phyloP scores from a whole-genome alignment of 2,888 invertebrate genomes.

The Harpagoxenus sublaevis region DNA sequence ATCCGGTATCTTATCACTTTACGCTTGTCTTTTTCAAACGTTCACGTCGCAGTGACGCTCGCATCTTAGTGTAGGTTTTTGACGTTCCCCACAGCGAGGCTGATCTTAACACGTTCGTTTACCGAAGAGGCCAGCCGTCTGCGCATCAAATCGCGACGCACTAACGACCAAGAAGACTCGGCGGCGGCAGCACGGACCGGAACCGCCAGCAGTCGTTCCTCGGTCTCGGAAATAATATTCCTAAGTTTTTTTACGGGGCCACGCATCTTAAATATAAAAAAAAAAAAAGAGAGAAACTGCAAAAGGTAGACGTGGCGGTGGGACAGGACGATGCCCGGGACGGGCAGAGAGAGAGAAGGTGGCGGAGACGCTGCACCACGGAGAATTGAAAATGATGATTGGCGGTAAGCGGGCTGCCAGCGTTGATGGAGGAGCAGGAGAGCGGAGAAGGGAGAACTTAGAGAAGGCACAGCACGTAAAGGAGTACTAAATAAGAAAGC shows the following conservation, averaged over 20 bases:
- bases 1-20: slow-evolving; percentile 42
- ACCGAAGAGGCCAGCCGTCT: slow-evolving; percentile 63
- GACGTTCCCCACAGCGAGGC: slow-evolving; percentile 39
- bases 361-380: slow-evolving; percentile 78
- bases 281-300: slow-evolving; percentile 42
- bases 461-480: slow-evolving; percentile 56
- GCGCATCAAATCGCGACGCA: slow-evolving; percentile 69
- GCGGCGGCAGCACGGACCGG: slow-evolving; percentile 52
- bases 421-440: slow-evolving; percentile 68
- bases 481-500: slow-evolving; percentile 78
- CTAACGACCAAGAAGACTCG: slow-evolving; percentile 57
- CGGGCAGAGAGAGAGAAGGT: slow-evolving; percentile 56
- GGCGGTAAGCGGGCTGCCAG: slow-evolving; percentile 79
- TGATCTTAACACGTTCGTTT: slow-evolving; percentile 47
- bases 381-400: slow-evolving; percentile 84
- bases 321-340: slow-evolving; percentile 41
- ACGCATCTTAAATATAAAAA: slow-evolving; percentile 61
- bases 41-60: slow-evolving; percentile 11
- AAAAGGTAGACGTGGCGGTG: slow-evolving; percentile 36
- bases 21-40: slow-evolving; percentile 10
- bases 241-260: slow-evolving; percentile 73
- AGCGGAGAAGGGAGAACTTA: slow-evolving; percentile 65
- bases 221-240: slow-evolving; percentile 77
- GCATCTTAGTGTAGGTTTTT: slow-evolving; percentile 17
- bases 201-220: slow-evolving; percentile 62